Conservation (phyloP, 2,797 vertebrate species). For the Poeciliopsis presidionis region DNA sequence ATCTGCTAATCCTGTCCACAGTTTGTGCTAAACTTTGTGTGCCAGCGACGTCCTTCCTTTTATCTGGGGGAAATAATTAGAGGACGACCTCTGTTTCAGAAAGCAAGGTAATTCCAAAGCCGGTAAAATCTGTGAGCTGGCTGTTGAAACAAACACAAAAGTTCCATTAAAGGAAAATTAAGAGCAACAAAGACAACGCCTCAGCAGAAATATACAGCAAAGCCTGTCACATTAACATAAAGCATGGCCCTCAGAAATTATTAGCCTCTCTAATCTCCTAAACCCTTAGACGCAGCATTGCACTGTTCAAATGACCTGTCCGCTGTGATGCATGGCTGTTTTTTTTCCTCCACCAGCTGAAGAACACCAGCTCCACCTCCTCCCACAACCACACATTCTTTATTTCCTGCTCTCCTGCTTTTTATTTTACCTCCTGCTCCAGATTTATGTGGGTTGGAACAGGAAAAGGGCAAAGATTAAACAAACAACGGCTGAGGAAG, state of each 20-base stretch:
- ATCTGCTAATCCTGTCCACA: background rate
- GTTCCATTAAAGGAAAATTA: slow-evolving; percentile 83
- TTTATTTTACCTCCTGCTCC: slow-evolving; percentile 24
- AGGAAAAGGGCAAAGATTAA: slow-evolving; percentile 59
- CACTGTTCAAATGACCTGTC: slow-evolving; percentile 86
- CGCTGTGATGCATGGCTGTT: slow-evolving; percentile 82
- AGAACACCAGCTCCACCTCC: slow-evolving; percentile 17
- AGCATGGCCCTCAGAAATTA: slow-evolving; percentile 85
- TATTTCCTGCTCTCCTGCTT: slow-evolving; percentile 30
- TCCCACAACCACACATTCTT: slow-evolving; percentile 7
- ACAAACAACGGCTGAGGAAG: slow-evolving; percentile 48
- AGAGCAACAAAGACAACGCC: slow-evolving; percentile 79
- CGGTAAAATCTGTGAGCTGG: slow-evolving; percentile 76
- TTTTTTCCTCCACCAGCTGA: slow-evolving; percentile 27
- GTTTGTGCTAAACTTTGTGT: background rate
- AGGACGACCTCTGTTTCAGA: slow-evolving; percentile 74
- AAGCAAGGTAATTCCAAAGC: slow-evolving; percentile 67
- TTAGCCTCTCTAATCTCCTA: slow-evolving; percentile 85
- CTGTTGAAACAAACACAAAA: slow-evolving; percentile 78
- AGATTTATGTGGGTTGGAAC: slow-evolving; percentile 58
- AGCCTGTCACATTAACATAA: slow-evolving; percentile 89
- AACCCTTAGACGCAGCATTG: slow-evolving; percentile 82
- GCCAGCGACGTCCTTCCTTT: slow-evolving; percentile 28
- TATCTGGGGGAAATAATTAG: slow-evolving; percentile 63
- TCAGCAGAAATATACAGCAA: slow-evolving; percentile 85